Evolutionary conservation across 2,888 invertebrate species (phyloP), one percentile per base, ranked within the genome.

Genomic region (Alentia gelatinosa): DNA sequence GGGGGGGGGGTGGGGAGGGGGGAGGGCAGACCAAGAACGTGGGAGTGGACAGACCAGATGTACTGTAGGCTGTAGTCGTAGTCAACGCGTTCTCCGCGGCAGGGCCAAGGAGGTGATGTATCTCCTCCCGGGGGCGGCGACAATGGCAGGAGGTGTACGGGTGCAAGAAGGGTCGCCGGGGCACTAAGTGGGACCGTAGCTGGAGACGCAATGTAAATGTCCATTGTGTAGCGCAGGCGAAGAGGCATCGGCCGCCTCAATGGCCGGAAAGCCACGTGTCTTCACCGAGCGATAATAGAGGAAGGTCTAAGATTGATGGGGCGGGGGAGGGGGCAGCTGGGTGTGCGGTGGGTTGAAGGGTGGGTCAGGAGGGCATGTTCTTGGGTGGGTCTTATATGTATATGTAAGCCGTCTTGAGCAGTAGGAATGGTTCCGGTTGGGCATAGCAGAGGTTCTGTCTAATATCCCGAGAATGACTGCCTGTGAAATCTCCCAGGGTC

Each of bases 201-300:
- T 37, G 79, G 37, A 79, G 79, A 79, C 39, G 79, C 79, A 39
- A 23, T 39, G 79, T 79, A 79, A 37, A 79, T 79, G 39, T 79
- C 39, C 79, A 79, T 79, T 79, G 79, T 79, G 39, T 35, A 39
- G 37, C 79, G 23, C 9, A 19, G 37, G 9, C 35, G 15, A 19
- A 79, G 15, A 79, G 37, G 23, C 79, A 39, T 37, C 79, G 37
- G 37, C 39, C 23, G 39, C 9, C n/a, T 39, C 37, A 79, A 79
- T 39, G 35, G 39, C 19, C 37, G 79, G 79, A 79, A 35, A 79
- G 79, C 39, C 79, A 39, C 37, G 37, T 37, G 37, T 19, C 35
- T 79, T 23, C 79, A 26, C 37, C n/a, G 26, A 39, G 35, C 79
- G 79, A 79, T 39, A 79, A 37, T 79, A 19, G 35, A 19, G 35